Evolutionary conservation across 2,888 invertebrate species (phyloP).

Genomic region (Crepidodera aurea): DNA sequence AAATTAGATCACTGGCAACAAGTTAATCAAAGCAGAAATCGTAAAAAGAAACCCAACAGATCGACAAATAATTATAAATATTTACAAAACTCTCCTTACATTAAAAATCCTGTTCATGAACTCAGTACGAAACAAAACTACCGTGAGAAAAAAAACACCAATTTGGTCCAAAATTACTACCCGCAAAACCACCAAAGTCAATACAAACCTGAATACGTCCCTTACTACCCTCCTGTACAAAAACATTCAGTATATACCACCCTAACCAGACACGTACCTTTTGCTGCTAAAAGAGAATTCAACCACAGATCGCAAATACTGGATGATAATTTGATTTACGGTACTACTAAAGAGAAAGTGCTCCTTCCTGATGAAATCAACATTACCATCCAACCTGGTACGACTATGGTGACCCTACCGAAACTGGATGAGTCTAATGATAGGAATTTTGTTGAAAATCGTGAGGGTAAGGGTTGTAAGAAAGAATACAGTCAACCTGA

Average conservation of each 20-base stretch:
- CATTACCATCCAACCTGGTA: conserved; percentile 26
- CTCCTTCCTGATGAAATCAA: conserved; percentile 33
- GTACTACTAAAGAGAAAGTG: conserved; percentile 26
- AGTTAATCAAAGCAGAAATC: background rate
- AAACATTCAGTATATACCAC: conserved; percentile 20
- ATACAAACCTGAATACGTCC: background rate
- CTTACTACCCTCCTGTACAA: background rate
- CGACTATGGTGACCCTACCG: conserved; percentile 23
- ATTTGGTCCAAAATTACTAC: background rate
- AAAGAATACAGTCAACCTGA: background rate
- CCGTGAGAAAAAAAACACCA: conserved; percentile 6
- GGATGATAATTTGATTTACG: conserved; percentile 21
- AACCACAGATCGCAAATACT: conserved; percentile 6
- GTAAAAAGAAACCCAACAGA: background rate
- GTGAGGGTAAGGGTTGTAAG: conserved; percentile 1
- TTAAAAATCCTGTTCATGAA: background rate
- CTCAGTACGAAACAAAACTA: background rate
- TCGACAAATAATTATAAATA: no score
- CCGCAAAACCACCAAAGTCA: background rate
- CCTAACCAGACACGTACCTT: conserved; percentile 18
- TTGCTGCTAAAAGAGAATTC: background rate
- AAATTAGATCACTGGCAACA: conserved; percentile 12
- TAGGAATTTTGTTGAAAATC: conserved; percentile 7
- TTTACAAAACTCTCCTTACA: background rate
- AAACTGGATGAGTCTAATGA: conserved; percentile 3